Percentiles rank a stretch among this genome's conserved stretches.
Evolutionary conservation across 2,113 vertebrate genomes (phyloP).

Genomic region (Gallinago media): DNA sequence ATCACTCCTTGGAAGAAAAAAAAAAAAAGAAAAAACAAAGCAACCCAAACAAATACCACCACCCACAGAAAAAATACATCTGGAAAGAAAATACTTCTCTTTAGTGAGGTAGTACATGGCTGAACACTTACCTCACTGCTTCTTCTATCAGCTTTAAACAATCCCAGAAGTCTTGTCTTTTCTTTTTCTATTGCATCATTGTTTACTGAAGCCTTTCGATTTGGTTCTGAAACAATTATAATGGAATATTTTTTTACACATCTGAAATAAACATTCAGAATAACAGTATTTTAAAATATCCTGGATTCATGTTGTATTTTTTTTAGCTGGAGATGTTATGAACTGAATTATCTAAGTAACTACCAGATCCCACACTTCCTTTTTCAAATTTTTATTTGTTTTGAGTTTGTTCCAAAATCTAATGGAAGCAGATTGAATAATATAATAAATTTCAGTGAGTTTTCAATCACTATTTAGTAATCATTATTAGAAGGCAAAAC

Average conservation of each 20-base stretch:
- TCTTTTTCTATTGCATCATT: constrained; percentile 80
- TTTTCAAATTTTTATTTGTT: not conserved
- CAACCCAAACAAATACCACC: not conserved
- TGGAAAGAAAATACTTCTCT: not conserved
- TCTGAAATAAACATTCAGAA: not conserved
- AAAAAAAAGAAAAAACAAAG: too few relatives aligned
- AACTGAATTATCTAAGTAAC: not conserved
- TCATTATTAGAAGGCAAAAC: not conserved
- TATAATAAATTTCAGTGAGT: not conserved
- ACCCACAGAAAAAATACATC: not conserved
- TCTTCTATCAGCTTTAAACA: constrained; percentile 86
- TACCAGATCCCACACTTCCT: not conserved
- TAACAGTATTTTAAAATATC: not conserved
- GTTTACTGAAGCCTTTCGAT: constrained; percentile 77
- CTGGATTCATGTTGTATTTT: not conserved
- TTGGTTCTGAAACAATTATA: constrained; percentile 77
- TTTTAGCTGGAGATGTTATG: not conserved
- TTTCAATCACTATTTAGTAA: not conserved
- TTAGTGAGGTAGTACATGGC: not conserved
- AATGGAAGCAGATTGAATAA: not conserved
- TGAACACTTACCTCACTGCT: constrained; percentile 84
- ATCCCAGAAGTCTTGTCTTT: constrained; percentile 87
- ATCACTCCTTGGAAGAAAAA: not conserved
- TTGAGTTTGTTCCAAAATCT: not conserved
- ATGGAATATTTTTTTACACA: constrained; percentile 5